Conservation (phyloP, 2,113 vertebrate genomes). For the Pionites leucogaster region DNA sequence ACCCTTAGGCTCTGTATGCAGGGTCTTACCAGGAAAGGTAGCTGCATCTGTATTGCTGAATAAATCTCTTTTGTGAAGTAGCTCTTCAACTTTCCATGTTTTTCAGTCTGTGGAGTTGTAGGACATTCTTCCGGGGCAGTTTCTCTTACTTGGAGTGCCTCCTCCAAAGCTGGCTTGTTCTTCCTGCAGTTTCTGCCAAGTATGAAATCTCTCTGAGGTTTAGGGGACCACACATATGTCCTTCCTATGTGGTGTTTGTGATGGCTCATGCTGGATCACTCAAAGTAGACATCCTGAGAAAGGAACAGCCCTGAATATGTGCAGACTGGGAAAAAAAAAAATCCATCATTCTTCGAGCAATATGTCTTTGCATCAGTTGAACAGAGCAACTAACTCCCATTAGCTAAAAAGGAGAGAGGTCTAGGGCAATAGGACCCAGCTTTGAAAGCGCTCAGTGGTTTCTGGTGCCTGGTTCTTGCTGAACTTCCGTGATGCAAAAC, state of each 20-base stretch:
- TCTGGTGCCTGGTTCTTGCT: neutral
- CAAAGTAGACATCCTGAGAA: neutral
- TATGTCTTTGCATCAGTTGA: neutral
- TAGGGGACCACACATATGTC: fast-evolving
- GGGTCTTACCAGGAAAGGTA: neutral
- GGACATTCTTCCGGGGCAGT: neutral
- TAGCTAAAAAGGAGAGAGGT: neutral
- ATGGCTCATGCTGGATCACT: neutral
- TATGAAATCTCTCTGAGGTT: neutral
- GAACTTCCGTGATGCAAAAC: neutral
- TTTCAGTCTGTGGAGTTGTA: neutral
- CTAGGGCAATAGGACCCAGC: neutral
- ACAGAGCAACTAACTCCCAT: neutral
- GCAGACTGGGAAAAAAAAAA: neutral
- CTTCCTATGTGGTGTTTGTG: neutral
- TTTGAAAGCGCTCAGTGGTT: neutral
- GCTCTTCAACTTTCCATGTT: neutral
- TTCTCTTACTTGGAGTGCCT: neutral
- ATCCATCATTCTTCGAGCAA: neutral
- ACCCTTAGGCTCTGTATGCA: neutral
- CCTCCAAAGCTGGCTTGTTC: neutral
- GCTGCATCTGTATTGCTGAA: neutral
- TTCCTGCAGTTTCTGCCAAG: neutral
- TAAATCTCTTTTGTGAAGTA: neutral
- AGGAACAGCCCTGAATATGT: neutral